Evolutionary conservation across 1,140 invertebrate genomes (phyloP).

Genomic region (Oscheius sp.): DNA sequence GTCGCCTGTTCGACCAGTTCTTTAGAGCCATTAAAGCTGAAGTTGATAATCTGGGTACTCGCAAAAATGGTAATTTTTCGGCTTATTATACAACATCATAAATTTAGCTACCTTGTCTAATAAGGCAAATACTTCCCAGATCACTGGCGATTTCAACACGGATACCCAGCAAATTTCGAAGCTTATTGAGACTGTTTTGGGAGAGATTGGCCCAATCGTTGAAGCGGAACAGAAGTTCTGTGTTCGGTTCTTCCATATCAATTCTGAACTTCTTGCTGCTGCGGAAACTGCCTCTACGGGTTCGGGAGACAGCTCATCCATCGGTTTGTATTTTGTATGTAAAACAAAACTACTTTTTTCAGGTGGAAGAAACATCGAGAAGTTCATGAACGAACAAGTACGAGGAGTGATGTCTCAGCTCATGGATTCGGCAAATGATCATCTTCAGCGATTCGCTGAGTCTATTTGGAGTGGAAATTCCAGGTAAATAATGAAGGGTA

Average conservation of each 20-base stretch:
- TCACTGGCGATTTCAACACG: neutral
- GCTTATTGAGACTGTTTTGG: constrained; percentile 76
- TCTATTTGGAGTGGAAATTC: constrained; percentile 41
- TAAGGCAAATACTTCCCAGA: neutral
- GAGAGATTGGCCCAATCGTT: constrained; percentile 84
- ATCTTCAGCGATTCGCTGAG: constrained; percentile 45
- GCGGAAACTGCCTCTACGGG: constrained; percentile 41
- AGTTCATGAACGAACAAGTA: constrained; percentile 55
- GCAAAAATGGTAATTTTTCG: no score
- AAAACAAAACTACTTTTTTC: constrained; percentile 16
- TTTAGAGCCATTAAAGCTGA: constrained; percentile 31
- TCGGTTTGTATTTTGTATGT: constrained; percentile 1
- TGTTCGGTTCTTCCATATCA: constrained; percentile 84
- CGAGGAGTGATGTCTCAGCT: constrained; percentile 44
- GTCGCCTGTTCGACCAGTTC: constrained; percentile 38
- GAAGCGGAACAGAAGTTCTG: constrained; percentile 93
- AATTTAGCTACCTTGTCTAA: neutral
- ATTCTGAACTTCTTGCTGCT: constrained; percentile 63
- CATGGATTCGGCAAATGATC: constrained; percentile 49
- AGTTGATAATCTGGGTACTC: constrained; percentile 9
- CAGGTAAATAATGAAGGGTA: constrained; percentile 33
- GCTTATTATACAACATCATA: no score
- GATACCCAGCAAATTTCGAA: constrained; percentile 36
- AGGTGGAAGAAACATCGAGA: constrained; percentile 69
- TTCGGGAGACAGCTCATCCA: constrained; percentile 41